These are phyloP conservation scores for Galagoides demidoff DNA, from an alignment of 2,797 vertebrate species.

Conservation along the genomic window DNA sequence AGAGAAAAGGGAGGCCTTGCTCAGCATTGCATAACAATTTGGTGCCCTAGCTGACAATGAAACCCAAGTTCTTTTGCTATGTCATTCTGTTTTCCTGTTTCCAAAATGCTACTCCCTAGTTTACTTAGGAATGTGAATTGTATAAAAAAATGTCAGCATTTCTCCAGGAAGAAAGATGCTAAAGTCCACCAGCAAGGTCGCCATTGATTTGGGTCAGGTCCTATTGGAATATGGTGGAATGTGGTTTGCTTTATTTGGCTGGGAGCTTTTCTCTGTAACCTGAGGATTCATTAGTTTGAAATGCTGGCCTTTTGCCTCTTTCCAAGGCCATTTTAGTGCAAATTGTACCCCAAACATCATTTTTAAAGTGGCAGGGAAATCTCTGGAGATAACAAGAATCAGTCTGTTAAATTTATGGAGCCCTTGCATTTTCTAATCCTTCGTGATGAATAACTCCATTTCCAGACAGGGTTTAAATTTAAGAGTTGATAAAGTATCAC, in stretches of 20 bases:
- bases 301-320: constrained; percentile 88
- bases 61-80: background rate
- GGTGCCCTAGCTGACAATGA: background rate
- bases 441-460: constrained; percentile 87
- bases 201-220: constrained; percentile 34
- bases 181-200: constrained; percentile 7
- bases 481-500: constrained; percentile 86
- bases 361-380: constrained; percentile 88
- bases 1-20: background rate
- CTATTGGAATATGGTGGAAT: constrained; percentile 75
- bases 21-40: background rate
- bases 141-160: background rate
- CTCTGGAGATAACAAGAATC: constrained; percentile 87
- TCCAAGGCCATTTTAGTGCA: constrained; percentile 86
- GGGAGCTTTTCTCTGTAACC: constrained; percentile 83
- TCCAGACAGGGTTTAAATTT: constrained; percentile 87
- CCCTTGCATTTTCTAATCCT: constrained; percentile 86
- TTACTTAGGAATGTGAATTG: background rate
- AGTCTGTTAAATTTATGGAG: constrained; percentile 87
- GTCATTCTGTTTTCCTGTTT: background rate
- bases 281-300: constrained; percentile 88
- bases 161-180: constrained; percentile 45
- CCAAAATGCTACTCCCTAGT: background rate
- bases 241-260: constrained; percentile 88
- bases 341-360: constrained; percentile 87